These are phyloP conservation scores for Tragelaphus strepsiceros DNA, from an alignment of 2,113 vertebrate species.

Conservation along the genomic window DNA sequence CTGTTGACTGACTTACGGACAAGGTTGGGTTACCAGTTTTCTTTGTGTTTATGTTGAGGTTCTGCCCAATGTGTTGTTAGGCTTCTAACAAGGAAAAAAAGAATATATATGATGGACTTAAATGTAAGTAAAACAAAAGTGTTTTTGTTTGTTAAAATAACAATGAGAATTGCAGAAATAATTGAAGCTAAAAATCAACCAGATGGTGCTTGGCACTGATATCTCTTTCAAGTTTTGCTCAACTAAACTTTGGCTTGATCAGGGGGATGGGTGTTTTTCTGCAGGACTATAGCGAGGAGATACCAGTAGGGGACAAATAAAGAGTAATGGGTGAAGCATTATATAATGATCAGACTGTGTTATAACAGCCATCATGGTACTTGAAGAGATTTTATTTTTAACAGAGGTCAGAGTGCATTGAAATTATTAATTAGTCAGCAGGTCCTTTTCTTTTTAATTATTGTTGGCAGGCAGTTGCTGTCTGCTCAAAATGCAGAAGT, in stretches of 20 bases:
- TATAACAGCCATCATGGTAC: not conserved
- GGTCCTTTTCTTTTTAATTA: conserved; percentile 50
- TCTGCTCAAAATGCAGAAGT: not conserved
- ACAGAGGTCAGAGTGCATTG: conserved; percentile 64
- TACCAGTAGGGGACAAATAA: not conserved
- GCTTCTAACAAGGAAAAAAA: not conserved
- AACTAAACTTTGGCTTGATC: not conserved
- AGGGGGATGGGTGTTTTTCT: not conserved
- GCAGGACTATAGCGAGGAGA: not conserved
- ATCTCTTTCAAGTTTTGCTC: not conserved
- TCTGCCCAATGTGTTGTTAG: not conserved
- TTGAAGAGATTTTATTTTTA: conserved; percentile 30
- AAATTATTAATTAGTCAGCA: conserved; percentile 48
- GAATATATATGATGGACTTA: not conserved
- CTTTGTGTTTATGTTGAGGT: not conserved
- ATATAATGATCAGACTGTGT: not conserved
- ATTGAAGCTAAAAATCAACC: not conserved
- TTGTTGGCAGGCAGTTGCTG: conserved; percentile 23
- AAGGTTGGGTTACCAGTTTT: not conserved
- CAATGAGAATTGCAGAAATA: not conserved
- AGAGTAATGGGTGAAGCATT: not conserved
- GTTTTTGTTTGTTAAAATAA: not conserved
- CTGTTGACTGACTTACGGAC: not conserved
- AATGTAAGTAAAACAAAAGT: not conserved
- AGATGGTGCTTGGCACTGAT: not conserved